phyloP scores from a whole-genome alignment of 2,113 vertebrate genomes.

The Carettochelys insculpta region DNA sequence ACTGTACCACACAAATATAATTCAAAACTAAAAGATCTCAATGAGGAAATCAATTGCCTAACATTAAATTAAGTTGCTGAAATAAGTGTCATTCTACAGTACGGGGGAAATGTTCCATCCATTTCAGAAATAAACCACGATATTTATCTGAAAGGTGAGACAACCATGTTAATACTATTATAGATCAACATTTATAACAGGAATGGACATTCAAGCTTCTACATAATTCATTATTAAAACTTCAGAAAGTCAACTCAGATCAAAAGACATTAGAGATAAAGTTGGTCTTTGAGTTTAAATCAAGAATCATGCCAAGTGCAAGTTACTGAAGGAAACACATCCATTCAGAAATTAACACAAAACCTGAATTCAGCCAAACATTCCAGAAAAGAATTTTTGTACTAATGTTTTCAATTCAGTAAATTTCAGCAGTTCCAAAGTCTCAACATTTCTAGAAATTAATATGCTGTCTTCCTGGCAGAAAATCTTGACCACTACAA shows the following conservation, averaged over 20 bases:
- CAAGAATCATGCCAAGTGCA: background rate
- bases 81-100: background rate
- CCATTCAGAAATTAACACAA: background rate
- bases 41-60: background rate
- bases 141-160: background rate
- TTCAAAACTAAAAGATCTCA: background rate
- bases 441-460: background rate
- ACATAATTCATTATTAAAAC: background rate
- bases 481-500: background rate
- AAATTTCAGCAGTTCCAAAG: background rate
- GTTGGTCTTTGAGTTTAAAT: background rate
- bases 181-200: background rate
- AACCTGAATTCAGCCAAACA: background rate
- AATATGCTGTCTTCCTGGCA: background rate
- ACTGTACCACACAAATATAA: background rate
- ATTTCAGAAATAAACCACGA: background rate
- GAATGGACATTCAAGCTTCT: background rate
- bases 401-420: background rate
- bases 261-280: background rate
- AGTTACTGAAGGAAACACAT: background rate
- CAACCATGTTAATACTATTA: background rate
- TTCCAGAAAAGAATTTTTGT: accelerated
- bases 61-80: background rate
- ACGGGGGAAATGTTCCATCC: background rate
- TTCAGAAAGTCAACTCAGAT: background rate